phyloP scores from a whole-genome alignment of 2,113 vertebrate species.

The Stomatorhinus ivindoensis region DNA sequence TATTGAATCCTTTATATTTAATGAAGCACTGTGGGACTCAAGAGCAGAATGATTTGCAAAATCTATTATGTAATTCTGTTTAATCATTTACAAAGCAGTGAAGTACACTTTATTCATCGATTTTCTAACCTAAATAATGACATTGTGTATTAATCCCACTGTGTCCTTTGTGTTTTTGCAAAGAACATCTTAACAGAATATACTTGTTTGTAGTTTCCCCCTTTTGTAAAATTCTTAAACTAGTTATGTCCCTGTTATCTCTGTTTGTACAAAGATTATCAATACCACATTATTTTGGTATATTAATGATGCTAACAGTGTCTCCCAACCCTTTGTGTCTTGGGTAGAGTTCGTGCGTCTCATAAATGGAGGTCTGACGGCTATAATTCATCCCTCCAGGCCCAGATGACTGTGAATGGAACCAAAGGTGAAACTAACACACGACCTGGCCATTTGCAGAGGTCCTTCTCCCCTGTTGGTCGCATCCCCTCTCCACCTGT shows the following conservation, averaged over 20 bases:
- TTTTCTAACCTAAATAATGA: not conserved
- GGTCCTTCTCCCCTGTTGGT: slow-evolving; percentile 66
- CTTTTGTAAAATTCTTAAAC: not conserved
- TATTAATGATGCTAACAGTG: not conserved
- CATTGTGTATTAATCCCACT: not conserved
- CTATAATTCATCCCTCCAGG: slow-evolving; percentile 51
- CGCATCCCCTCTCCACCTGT: slow-evolving; percentile 60
- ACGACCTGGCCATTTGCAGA: slow-evolving; percentile 49
- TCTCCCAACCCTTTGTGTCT: not conserved
- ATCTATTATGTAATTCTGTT: not conserved
- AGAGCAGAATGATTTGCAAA: not conserved
- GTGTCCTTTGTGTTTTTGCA: not conserved
- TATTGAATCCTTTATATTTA: not conserved
- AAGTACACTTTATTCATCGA: not conserved
- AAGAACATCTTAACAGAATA: not conserved
- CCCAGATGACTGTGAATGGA: slow-evolving; percentile 71
- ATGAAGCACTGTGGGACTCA: not conserved
- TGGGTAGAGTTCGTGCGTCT: not conserved
- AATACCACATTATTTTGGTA: not conserved
- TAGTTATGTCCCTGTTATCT: not conserved
- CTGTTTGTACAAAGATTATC: not conserved
- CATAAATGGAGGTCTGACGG: not conserved
- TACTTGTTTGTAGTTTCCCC: not conserved
- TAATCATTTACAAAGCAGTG: not conserved
- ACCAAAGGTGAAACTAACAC: slow-evolving; percentile 60